Base-by-base conservation (phyloP, 2,797 vertebrate species). In the Chrysocyon brachyurus region DNA sequence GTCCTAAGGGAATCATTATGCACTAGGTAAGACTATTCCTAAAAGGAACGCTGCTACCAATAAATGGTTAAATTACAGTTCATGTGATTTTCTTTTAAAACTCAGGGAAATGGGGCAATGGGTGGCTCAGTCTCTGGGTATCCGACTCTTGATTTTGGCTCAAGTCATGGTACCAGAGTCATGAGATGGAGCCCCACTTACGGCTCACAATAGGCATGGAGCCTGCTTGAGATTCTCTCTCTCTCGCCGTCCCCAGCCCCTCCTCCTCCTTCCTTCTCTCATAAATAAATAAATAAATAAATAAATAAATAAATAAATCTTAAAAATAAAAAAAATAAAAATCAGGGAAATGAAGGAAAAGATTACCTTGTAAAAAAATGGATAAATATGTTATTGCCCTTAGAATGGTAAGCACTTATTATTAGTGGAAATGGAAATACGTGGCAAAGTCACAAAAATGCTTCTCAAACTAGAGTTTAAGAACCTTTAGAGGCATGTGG, bases 51-150 rank as follows among this genome's bases (percentile, higher is more conserved):
- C 72, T 75, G 15, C 63, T 79, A 94, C 46, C 68, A 93, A 75
- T 22, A 61, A 95, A 52, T 12, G 10, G 63, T 54, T 87, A 73
- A 86, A 70, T 83, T 33, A 94, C 28, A 92, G 56, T 68, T 24
- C 40, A 68, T 40, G 70, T 21, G 56, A 59, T 86, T 93, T 90
- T 72, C 61, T 91, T 75, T 88, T 75, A 64, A 96, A 93, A 59
- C 83, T n/a, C 14, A 70, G 28, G 4, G 12, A 88, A 97, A 70
- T 59, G 21, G 66, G 17, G 66, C 21, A 9, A n/a, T 11, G 66
- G 66, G 9, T 68, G n/a, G 66, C n/a, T 68, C 33, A 68, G 17
- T 68, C 2, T 46, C 40, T 46, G 4, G n/a, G 19, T 68, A 33
- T 68, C 17, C 3, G 2, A 68, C 33, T 68, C n/a, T 33, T 68